Conservation (phyloP, 2,888 invertebrate genomes). For the Myathropa florea region DNA sequence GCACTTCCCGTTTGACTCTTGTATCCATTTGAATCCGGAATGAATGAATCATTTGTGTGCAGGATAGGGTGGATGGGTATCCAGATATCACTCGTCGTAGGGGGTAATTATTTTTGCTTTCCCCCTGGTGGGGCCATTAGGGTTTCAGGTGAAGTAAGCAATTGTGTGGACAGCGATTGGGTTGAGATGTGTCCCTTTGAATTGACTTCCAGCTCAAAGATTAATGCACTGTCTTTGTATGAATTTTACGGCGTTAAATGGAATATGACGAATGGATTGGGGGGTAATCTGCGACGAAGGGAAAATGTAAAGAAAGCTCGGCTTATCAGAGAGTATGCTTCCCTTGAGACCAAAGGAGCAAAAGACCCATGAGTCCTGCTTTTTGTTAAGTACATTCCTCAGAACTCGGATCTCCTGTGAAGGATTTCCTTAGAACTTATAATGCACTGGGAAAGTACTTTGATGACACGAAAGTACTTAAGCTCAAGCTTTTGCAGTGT, state of each 20-base stretch:
- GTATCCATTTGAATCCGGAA: constrained; percentile 30
- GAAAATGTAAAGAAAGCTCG: neutral
- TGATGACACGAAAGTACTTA: too few species aligned
- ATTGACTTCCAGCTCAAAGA: neutral
- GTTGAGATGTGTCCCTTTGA: neutral
- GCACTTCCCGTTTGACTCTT: constrained; percentile 14
- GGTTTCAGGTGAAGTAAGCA: neutral
- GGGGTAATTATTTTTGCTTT: constrained; percentile 24
- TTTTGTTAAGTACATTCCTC: neutral
- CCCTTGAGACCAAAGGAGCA: neutral
- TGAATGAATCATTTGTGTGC: constrained; percentile 36
- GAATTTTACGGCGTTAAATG: neutral
- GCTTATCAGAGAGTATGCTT: neutral
- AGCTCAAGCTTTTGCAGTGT: too few species aligned
- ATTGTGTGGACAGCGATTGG: neutral
- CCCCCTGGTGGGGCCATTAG: neutral
- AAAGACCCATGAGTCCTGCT: too few species aligned
- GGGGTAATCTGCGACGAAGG: neutral
- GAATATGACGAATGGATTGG: neutral
- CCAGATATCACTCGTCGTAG: neutral
- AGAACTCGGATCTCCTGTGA: neutral
- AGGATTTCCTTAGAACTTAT: too few species aligned
- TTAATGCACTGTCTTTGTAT: neutral
- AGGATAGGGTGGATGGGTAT: constrained; percentile 5
- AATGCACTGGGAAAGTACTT: too few species aligned